Percentiles rank a stretch among this genome's conserved stretches.
Evolutionary conservation across 2,888 invertebrate genomes (phyloP).

Genomic region (Muscina levida): DNA sequence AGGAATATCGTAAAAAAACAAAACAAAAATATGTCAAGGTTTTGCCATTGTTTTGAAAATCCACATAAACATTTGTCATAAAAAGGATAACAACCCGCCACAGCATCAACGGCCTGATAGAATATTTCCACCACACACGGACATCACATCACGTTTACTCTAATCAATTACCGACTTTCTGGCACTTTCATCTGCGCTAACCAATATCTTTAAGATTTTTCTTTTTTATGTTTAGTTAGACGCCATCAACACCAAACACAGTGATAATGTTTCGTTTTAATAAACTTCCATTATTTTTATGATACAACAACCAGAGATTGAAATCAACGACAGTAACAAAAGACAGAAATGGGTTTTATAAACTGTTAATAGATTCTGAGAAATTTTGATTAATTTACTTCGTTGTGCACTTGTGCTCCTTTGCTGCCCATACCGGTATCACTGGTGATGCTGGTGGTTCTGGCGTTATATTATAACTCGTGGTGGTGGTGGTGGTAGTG

Average conservation of each 20-base stretch:
- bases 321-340: conserved; percentile 26
- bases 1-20: conserved; percentile 37
- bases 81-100: conserved; percentile 55
- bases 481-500: conserved; percentile 41
- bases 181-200: conserved; percentile 43
- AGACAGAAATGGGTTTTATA: conserved; percentile 44
- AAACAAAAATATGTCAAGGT: conserved; percentile 60
- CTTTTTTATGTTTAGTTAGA: conserved; percentile 65
- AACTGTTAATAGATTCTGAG: conserved; percentile 63
- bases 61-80: conserved; percentile 51
- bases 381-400: conserved; percentile 60
- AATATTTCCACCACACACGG: neutral
- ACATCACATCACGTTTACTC: neutral
- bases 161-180: conserved; percentile 33
- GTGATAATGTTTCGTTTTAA: conserved; percentile 25
- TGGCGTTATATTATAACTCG: no score
- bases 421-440: conserved; percentile 36
- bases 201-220: conserved; percentile 34
- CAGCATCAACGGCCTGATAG: conserved; percentile 18
- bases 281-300: conserved; percentile 48
- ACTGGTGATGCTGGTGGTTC: conserved; percentile 15
- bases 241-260: conserved; percentile 55
- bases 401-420: conserved; percentile 27
- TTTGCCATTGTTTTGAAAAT: conserved; percentile 36
- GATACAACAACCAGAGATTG: conserved; percentile 8